Base-by-base conservation (phyloP, 2,113 vertebrate species). In the Phyllostomus hastatus region DNA sequence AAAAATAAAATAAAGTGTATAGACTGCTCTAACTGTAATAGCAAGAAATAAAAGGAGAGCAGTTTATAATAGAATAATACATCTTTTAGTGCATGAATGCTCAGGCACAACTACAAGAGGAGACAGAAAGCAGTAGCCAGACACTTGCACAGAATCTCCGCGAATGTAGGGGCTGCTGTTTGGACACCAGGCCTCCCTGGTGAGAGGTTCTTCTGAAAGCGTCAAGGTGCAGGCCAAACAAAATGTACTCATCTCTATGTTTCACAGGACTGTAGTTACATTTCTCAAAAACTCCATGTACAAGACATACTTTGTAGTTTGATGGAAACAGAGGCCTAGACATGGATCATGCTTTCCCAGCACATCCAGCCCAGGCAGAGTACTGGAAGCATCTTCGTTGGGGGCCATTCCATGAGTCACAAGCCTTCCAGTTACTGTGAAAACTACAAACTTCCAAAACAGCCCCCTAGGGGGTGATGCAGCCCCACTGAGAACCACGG, bases 11-110 rank as follows among this genome's bases (percentile, higher is more conserved):
- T 64, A 81, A 50, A 64, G 52, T 4, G 24, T 41, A 59, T 22
- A 19, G 54, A 57, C 38, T 57, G 22, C 17, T 50, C 48, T 28
- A 86, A 86, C 43, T 92, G 7, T 80, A 35, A 70, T 72, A 84
- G 69, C 43, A 93, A 70, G 94, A 94, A 92, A 75, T 87, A 82
- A 52, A 86, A 93, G 61, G 59, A 81, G 52, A 10, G 33, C 70
- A 15, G 2, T 83, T 89, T 54, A 16, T 59, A 61, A 26, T 24
- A 52, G 12, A 46, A 41, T 70, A 10, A 43, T 28, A 26, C 35
- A 57, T 48, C 43, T 17, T 54, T 91, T 66, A 35, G 41, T 61
- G 24, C 54, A 2, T 83, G 14, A 50, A 38, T 22, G 10, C 69
- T 28, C 79, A 66, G 57, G 20, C 26, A 41, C 11, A 61, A 35